Evolutionary conservation across 2,888 invertebrate species (phyloP), one percentile per base, ranked within the genome.

Genomic region (Chromoteleia sp.): DNA sequence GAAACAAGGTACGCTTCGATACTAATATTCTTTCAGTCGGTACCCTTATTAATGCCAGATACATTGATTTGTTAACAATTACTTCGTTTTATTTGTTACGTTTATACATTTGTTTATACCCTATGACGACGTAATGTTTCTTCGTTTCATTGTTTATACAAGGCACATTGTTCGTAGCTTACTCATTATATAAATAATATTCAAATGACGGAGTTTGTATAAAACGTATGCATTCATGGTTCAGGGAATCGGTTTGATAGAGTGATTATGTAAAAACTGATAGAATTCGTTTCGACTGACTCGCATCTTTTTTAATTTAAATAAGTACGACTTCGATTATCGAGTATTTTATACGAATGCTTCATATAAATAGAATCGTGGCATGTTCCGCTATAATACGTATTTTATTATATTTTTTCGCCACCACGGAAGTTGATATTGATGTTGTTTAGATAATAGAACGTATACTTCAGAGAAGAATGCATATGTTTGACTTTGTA

Each of bases 1-100:
- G 30, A 50, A n/a, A 0, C 12, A 10, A 21, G 25, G 41, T 21
- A 58, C 33, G n/a, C 45, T 54, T n/a, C 17, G 21, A 15, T 2
- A 33, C 17, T 58, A 59, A 48, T 30, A 70, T 70, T 58, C 48
- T 58, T 56, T 33, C 15, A 39, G 15, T 14, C 29, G 15, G 6
- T 33, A 7, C 7, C 10, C 10, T 33, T 10, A 33, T 33, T 33
- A 33, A 33, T 33, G 2, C 1, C 33, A 33, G 7, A 33, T 25
- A 25, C 5, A 25, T 25, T 10, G 10, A 33, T 33, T 5, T 33
- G 10, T 8, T 33, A 33, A 5, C 8, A 33, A 33, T 33, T 8
- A 33, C 6, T 33, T 33, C 7, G 7, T 33, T 33, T 33, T 33
- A 33, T 33, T 25, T 25, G n/a, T n/a, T n/a, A n/a, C n/a, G n/a